Evolutionary conservation across 2,113 vertebrate genomes (phyloP).

Genomic region (Leptobrachium leishanense): DNA sequence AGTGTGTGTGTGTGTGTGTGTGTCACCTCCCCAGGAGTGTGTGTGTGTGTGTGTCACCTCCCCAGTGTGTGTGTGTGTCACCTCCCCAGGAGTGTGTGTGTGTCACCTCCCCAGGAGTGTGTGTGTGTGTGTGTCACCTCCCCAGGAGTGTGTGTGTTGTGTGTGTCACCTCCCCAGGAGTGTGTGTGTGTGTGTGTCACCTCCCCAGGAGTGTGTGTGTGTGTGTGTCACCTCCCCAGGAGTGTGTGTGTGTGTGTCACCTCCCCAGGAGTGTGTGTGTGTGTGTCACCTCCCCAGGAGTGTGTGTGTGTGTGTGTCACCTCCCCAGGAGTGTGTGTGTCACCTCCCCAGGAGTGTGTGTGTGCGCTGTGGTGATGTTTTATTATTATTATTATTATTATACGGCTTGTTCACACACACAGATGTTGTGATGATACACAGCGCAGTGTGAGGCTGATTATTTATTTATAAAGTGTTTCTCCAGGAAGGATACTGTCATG

Average conservation of each 20-base stretch:
- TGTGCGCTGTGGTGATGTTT: too few relatives aligned
- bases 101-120: neutral
- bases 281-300: neutral
- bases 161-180: neutral
- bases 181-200: neutral
- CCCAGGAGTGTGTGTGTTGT: neutral
- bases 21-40: neutral
- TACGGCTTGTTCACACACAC: too few relatives aligned
- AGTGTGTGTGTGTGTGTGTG: neutral
- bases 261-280: neutral
- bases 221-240: neutral
- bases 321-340: neutral
- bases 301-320: neutral
- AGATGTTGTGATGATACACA: too few relatives aligned
- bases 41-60: neutral
- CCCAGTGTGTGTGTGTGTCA: neutral
- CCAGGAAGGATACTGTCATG: too few relatives aligned
- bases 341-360: too few relatives aligned
- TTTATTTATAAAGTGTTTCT: too few relatives aligned
- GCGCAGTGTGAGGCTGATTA: too few relatives aligned
- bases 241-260: neutral
- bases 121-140: neutral
- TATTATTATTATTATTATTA: too few relatives aligned
- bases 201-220: neutral
- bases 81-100: neutral